A percentile compares a stretch with the other conserved stretches of the same genome.
phyloP scores from a whole-genome alignment of 2,113 vertebrate species.

The Danionella cerebrum region DNA sequence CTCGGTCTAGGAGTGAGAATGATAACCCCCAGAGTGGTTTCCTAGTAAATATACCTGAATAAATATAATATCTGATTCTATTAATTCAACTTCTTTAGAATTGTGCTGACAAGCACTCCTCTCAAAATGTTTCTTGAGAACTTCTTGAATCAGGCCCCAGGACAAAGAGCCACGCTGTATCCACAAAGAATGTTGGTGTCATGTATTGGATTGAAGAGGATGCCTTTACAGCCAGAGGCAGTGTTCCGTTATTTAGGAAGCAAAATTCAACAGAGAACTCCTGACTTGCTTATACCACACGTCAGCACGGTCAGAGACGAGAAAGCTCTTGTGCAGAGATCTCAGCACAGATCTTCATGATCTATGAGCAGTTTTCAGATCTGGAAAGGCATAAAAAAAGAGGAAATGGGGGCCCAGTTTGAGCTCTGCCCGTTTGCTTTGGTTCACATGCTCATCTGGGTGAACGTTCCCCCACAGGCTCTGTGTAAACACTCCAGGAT shows the following conservation, averaged over 20 bases:
- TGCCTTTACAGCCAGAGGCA: not conserved
- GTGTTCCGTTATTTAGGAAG: not conserved
- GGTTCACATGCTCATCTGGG: constrained; percentile 29
- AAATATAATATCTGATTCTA: too few relatives aligned
- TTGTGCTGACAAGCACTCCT: too few relatives aligned
- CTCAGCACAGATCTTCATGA: not conserved
- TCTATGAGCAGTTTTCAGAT: constrained; percentile 2
- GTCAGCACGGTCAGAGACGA: not conserved
- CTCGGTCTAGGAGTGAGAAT: too few relatives aligned
- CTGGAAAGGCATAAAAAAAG: not conserved
- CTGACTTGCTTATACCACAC: not conserved
- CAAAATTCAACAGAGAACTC: not conserved
- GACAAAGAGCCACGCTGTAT: not conserved
- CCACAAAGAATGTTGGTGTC: not conserved
- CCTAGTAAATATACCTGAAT: too few relatives aligned
- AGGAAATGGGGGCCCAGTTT: not conserved
- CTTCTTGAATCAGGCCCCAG: not conserved
- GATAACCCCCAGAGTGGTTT: too few relatives aligned
- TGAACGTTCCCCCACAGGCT: constrained; percentile 19
- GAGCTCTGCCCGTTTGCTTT: not conserved
- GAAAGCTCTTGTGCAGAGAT: not conserved
- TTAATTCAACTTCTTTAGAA: too few relatives aligned
- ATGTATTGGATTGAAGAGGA: not conserved
- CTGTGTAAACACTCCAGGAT: constrained; percentile 34
- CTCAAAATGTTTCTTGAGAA: not conserved